Base-by-base conservation (phyloP, 2,797 vertebrate genomes). In the Rachycentron canadum region DNA sequence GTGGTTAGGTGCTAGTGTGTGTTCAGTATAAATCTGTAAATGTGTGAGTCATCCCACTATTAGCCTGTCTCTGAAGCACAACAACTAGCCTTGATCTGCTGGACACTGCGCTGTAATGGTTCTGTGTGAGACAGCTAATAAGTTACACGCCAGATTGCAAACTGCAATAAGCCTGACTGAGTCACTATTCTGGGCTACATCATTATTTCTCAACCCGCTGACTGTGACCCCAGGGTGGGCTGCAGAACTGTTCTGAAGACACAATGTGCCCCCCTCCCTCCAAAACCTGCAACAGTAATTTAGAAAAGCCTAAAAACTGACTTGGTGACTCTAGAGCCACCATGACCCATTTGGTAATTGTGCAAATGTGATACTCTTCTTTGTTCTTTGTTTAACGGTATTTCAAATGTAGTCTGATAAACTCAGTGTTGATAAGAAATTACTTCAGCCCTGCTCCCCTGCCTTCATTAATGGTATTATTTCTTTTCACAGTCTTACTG, bases 101-200 rank as follows among this genome's bases (percentile, higher is more conserved):
- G 88, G 86, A 88, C 88, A 73, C 81, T 34, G 69, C 50, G 26
- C 58, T 50, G 63, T 89, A 88, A 90, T 88, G 86, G 85, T 79
- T 86, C 78, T 86, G 57, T 32, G 49, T 50, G 56, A 86, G 84
- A 86, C 83, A 86, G 88, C 86, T 91, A 91, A 91, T 90, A 89
- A 88, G 83, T 89, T 84, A 89, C 64, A 75, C 74, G 62, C 49
- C 89, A 89, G 88, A 90, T 77, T 89, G 83, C 64, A 76, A 88
- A 84, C 76, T 75, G 81, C 79, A 86, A 84, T 79, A 78, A 83
- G 64, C 82, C 69, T 45, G 23, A 87, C 82, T 81, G 85, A 88
- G 76, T 78, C 86, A 83, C 89, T 79, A 72, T 88, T 86, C 77
- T 56, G 53, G 73, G 75, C 76, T 61, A 32, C 84, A 89, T 86